Conservation (phyloP, 2,888 invertebrate genomes). For the Spisula solida region DNA sequence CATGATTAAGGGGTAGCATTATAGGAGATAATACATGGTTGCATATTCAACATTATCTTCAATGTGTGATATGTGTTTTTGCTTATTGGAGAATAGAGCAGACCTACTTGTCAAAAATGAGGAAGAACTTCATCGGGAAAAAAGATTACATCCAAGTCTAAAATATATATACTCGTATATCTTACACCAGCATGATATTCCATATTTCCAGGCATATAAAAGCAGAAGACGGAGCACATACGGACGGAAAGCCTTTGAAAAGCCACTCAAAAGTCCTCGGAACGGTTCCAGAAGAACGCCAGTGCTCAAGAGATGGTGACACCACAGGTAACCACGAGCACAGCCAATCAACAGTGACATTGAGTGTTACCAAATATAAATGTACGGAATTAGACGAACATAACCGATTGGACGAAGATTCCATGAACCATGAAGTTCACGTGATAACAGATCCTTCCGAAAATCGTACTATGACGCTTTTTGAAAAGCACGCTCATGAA, state of each 20-base stretch:
- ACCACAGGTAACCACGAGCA: neutral
- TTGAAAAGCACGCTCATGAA: slow-evolving; percentile 24
- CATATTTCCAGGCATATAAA: neutral
- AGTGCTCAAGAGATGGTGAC: slow-evolving; percentile 33
- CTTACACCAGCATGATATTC: no score
- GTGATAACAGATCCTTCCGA: neutral
- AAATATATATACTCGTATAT: no score
- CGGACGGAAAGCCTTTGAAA: neutral
- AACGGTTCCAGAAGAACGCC: slow-evolving; percentile 42
- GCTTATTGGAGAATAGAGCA: no score
- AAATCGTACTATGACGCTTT: neutral
- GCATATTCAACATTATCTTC: no score
- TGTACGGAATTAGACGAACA: slow-evolving; percentile 43
- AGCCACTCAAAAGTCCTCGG: slow-evolving; percentile 26
- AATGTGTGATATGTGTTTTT: no score
- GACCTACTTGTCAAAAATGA: no score
- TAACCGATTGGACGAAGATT: slow-evolving; percentile 35
- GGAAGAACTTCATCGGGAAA: no score
- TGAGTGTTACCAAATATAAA: slow-evolving; percentile 4
- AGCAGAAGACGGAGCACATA: neutral
- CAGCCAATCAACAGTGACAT: neutral
- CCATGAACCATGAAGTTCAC: neutral
- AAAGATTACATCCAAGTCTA: no score
- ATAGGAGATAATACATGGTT: no score
- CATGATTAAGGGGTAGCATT: no score